Conservation (phyloP, 2,113 vertebrate genomes). For the Oncorhynchus gorbuscha region DNA sequence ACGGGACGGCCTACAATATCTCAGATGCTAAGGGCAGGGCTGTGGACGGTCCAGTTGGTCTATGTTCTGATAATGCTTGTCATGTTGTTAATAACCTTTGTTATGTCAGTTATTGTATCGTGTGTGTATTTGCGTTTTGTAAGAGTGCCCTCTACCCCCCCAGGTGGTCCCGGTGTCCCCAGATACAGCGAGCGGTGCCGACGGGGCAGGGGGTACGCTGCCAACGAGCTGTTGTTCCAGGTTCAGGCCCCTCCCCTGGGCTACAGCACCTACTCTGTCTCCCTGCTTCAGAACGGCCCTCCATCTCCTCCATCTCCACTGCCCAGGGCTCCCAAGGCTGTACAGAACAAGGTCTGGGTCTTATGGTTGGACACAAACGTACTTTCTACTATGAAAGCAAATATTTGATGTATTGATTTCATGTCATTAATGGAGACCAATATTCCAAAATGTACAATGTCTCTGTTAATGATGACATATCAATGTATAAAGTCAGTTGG, state of each 20-base stretch:
- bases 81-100: no score
- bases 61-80: background rate
- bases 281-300: constrained; percentile 40
- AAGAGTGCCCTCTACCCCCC: background rate
- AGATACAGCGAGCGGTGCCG: constrained; percentile 65
- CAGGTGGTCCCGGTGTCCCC: constrained; percentile 78
- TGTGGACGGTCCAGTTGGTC: constrained; percentile 77
- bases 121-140: background rate
- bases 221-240: constrained; percentile 82
- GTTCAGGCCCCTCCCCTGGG: constrained; percentile 80
- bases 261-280: constrained; percentile 78
- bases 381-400: background rate
- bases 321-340: constrained; percentile 36
- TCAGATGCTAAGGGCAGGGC: constrained; percentile 60
- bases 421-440: background rate
- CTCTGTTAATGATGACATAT: no score
- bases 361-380: background rate
- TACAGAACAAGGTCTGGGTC: constrained; percentile 79
- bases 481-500: background rate
- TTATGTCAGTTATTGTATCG: background rate
- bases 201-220: constrained; percentile 43
- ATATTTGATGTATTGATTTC: background rate
- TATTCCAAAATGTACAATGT: background rate
- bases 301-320: background rate
- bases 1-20: constrained; percentile 65